Evolutionary conservation across 53 echinoderm and acorn worm species (phyloP), one percentile per base, ranked within the genome.

Genomic region (Mesocentrotus franciscanus): DNA sequence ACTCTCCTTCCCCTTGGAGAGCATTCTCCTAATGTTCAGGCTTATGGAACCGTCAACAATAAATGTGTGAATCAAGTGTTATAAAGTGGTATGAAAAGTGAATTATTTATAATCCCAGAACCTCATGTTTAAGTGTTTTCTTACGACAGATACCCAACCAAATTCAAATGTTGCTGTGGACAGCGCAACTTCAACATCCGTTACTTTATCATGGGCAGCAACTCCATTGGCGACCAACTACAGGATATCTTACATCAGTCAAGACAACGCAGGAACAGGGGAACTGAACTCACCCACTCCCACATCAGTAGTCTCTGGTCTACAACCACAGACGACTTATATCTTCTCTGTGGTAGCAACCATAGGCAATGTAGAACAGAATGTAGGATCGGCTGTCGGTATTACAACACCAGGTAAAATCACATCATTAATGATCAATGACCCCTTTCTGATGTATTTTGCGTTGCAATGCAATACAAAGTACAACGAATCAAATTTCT

Each of bases 261-360:
- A 87, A 15, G 87, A 87, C 27, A 87, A 58, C 27, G 13, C 29
- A n/a, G 29, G 10, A 12, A n/a, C 87, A 13, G 87, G 87, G 26
- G 56, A 29, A 0, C 1, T 87, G 34, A 58, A 27, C 56, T n/a
- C 87, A 87, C n/a, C 58, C 57, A n/a, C 27, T 22, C 27, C 87
- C 10, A 57, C 56, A n/a, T 26, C 87, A 0, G 56, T 58, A 58
- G 87, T 87, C 0, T 10, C 56, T 8, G 87, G 56, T 87, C 57
- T 87, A 35, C 87, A 27, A 87, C 57, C 87, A 57, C 56, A 58
- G 56, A 56, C 58, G 15, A 87, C n/a, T 56, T 87, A 87, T 58
- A n/a, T 58, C 4, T 56, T 87, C 87, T 87, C 87, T n/a, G 87
- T 87, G 11, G 87, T 87, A 87, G 87, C 58, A 9, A 87, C 15